phyloP scores from a whole-genome alignment of 2,888 invertebrate species.

The Epinotia ramella region DNA sequence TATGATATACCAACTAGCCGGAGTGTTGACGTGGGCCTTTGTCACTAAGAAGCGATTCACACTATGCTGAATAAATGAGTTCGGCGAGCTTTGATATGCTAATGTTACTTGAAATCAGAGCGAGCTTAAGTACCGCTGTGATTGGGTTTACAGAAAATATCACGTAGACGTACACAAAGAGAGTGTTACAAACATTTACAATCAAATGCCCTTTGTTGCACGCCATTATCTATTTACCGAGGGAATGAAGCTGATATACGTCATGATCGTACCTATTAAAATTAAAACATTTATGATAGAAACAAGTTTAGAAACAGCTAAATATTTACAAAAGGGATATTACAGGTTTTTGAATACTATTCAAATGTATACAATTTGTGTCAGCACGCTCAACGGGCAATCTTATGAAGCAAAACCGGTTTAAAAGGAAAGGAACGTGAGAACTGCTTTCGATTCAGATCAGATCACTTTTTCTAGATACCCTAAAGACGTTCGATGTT shows the following conservation, averaged over 20 bases:
- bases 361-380: constrained; percentile 26
- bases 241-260: constrained; percentile 15
- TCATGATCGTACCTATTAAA: constrained; percentile 23
- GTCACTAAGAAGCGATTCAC: constrained; percentile 31
- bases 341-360: constrained; percentile 35
- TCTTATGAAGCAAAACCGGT: constrained; percentile 36
- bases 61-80: constrained; percentile 44
- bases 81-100: constrained; percentile 48
- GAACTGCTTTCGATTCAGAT: constrained; percentile 33
- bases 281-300: constrained; percentile 19
- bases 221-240: constrained; percentile 4
- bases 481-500: neutral
- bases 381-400: constrained; percentile 19
- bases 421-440: constrained; percentile 40
- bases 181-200: constrained; percentile 35
- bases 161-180: constrained; percentile 4
- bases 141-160: constrained; percentile 43
- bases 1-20: constrained; percentile 7
- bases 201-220: constrained; percentile 23
- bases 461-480: constrained; percentile 23
- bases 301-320: constrained; percentile 23
- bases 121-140: constrained; percentile 31
- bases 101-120: constrained; percentile 47
- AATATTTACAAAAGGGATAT: constrained; percentile 24
- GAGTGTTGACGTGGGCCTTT: constrained; percentile 8